Conservation (phyloP, 1,140 invertebrate species). For the Drosophila miranda region DNA sequence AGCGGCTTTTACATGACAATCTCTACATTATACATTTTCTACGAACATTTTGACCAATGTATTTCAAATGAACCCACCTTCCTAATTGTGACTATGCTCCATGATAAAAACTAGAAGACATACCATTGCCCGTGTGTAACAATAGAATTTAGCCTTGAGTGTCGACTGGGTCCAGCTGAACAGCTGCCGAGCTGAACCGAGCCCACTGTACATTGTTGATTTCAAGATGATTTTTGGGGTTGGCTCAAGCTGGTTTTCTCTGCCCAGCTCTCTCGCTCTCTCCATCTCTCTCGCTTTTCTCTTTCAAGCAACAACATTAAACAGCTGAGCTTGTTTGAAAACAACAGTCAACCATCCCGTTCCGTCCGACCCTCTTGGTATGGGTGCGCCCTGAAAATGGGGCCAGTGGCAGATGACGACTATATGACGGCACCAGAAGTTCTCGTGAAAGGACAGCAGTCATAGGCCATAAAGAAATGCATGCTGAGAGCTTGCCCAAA, state of each 20-base stretch:
- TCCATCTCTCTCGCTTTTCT: slow-evolving; percentile 17
- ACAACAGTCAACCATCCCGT: slow-evolving; percentile 50
- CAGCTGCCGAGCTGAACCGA: no score
- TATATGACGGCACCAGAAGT: slow-evolving; percentile 16
- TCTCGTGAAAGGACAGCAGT: no score
- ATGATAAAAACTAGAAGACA: neutral
- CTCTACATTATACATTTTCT: no score
- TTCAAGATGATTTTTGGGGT: slow-evolving; percentile 26
- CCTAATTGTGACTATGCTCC: neutral
- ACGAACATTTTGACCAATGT: slow-evolving; percentile 1
- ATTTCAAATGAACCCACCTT: neutral
- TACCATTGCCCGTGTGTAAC: neutral
- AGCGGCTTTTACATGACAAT: no score
- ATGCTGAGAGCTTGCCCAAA: no score
- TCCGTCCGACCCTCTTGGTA: neutral
- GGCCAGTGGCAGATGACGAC: slow-evolving; percentile 2
- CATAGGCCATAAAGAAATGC: no score
- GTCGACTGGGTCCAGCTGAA: no score
- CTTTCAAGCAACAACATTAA: slow-evolving; percentile 72
- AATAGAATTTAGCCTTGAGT: neutral
- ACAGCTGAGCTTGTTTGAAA: slow-evolving; percentile 81
- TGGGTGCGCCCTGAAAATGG: slow-evolving; percentile 12
- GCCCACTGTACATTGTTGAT: slow-evolving; percentile 45
- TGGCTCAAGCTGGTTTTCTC: slow-evolving; percentile 9
- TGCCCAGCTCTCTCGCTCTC: slow-evolving; percentile 6